Evolutionary conservation across 2,797 vertebrate genomes (phyloP), one percentile per base, ranked within the genome.

Genomic region (Oreonectes daqikongensis): DNA sequence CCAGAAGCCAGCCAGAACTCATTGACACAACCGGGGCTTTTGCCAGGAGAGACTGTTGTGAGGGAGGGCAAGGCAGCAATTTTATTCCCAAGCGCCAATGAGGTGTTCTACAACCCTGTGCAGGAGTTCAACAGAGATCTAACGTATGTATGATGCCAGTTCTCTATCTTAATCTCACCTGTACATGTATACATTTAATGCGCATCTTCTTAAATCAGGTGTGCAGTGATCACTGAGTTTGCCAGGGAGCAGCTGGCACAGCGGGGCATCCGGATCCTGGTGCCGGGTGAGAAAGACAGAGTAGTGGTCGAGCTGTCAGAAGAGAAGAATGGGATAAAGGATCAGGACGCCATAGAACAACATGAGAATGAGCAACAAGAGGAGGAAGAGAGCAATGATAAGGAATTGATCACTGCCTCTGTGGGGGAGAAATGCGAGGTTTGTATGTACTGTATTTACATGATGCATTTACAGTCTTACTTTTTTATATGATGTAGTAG

Each of bases 81-180:
- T 75, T 83, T 93, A 83, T 96, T 95, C 77, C 95, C 96, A 28
- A 93, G 80, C 69, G 93, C 93, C 50, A 97, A 96, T 24, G 93
- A 97, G 82, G 96, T 98, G 42, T 98, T 98, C 84, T 98, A 98
- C 84, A 98, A 98, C 73, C 96, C 96, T 0, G 96, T 98, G 63
- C 96, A 98, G 88, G 96, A 95, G 85, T 98, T 98, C 81, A 98
- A 98, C 90, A 90, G 96, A 79, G 96, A 97, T 81, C 82, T 98
- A 73, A 98, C 96, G 96, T 97, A 82, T 95, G 96, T 82, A 22
- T 48, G 5, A 17, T 1, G 8, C 30, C 20, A 12, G 20, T 17
- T 15, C 18, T 38, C 2, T 2, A 46, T 28, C 5, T 30, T 57
- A 44, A 35, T 32, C 5, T 46, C 1, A 0, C 24, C 18, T 22